These are phyloP conservation scores for Drosophila sulfurigaster DNA, from an alignment of 1,140 invertebrate species.

Conservation along the genomic window DNA sequence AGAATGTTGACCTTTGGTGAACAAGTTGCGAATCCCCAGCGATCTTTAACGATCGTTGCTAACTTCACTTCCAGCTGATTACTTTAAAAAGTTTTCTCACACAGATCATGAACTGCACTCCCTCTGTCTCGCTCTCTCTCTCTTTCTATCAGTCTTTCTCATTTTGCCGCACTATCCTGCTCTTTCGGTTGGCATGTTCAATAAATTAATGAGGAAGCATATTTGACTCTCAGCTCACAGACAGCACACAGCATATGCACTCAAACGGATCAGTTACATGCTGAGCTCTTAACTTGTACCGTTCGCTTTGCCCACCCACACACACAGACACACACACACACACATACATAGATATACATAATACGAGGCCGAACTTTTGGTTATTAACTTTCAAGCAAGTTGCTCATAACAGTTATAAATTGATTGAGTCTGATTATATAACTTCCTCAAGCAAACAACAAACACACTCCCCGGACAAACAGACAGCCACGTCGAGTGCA, in stretches of 20 bases:
- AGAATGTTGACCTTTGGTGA: background rate
- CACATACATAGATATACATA: constrained; percentile 15
- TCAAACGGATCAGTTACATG: constrained; percentile 74
- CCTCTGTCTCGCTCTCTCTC: background rate
- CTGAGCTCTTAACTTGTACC: constrained; percentile 23
- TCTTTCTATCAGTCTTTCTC: background rate
- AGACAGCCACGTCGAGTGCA: constrained; percentile 14
- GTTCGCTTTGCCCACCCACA: constrained; percentile 63
- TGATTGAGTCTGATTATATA: constrained; percentile 82
- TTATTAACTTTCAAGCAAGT: constrained; percentile 66
- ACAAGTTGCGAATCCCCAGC: constrained; percentile 2
- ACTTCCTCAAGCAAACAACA: constrained; percentile 65
- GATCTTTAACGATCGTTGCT: background rate
- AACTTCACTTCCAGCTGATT: constrained; percentile 15
- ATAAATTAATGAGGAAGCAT: constrained; percentile 67
- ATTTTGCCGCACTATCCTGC: too few species aligned
- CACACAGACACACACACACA: constrained; percentile 29
- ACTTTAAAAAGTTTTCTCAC: constrained; percentile 28
- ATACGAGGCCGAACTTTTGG: constrained; percentile 45
- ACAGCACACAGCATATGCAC: constrained; percentile 53
- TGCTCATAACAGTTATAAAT: constrained; percentile 77
- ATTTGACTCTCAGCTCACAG: constrained; percentile 18
- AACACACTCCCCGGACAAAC: constrained; percentile 30
- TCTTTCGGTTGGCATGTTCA: constrained; percentile 1
- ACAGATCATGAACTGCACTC: constrained; percentile 29